Base-by-base conservation (phyloP, 1,140 invertebrate species). In the Eciton burchellii region DNA sequence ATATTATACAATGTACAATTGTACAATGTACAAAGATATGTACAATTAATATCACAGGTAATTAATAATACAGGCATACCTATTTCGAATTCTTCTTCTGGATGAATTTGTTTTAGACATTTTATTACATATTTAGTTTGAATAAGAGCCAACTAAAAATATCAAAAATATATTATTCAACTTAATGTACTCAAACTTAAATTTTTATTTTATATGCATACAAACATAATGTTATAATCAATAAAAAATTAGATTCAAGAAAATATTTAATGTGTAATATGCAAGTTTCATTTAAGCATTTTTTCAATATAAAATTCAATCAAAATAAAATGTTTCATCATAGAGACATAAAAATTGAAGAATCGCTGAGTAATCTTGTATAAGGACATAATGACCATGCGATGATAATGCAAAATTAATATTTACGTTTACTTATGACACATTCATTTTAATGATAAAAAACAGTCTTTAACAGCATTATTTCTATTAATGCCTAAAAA, bases 51-150 rank as follows among this genome's bases (percentile, higher is more conserved):
- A n/a, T n/a, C n/a, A n/a, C n/a, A n/a, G n/a, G n/a, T 70, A 59
- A 65, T 19, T 52, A 52, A 72, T 62, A 76, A 73, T 49, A 29
- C 11, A 57, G 43, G 91, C 94, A 95, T 95, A 97, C 96, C 96
- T 91, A 97, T 96, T 93, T 96, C 95, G 91, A 97, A 97, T 90
- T 96, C 95, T 86, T 95, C 96, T 62, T 96, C 94, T 2, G 96
- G 95, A 93, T 97, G 93, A 54, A 95, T 83, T 88, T 97, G 95
- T 92, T 97, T 95, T 65, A 97, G 92, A 74, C 95, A 94, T 73
- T 95, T 94, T 88, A 97, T 97, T 1, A 97, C 97, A 95, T 96
- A 94, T 91, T 95, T 95, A 9, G 97, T 97, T 93, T 97, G 97
- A 91, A 97, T 97, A 26, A 97, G 92, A 21, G 97, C 97, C 86